phyloP scores from a whole-genome alignment of 2,888 invertebrate species.

The Drosophila infuscata region DNA sequence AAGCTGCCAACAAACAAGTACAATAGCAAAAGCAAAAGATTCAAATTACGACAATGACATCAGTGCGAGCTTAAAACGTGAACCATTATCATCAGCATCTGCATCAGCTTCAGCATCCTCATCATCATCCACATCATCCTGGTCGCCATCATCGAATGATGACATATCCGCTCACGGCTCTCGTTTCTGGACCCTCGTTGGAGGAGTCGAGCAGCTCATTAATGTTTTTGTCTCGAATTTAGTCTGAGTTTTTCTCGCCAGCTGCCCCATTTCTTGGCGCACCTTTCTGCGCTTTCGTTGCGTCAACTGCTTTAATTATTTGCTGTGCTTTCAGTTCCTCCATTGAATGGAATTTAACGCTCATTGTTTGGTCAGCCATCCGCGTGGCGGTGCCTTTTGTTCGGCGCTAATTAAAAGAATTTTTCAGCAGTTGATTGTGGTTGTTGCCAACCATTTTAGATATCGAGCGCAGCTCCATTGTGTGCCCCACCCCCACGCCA shows the following conservation, averaged over 20 bases:
- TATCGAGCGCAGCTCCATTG: conserved; percentile 12
- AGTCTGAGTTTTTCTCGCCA: conserved; percentile 16
- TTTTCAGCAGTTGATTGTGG: conserved; percentile 77
- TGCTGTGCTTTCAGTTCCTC: conserved; percentile 70
- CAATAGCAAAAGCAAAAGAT: conserved; percentile 24
- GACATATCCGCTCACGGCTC: conserved; percentile 42
- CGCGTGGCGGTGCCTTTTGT: conserved; percentile 56
- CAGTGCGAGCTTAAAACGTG: conserved; percentile 13
- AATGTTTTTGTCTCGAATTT: conserved; percentile 57
- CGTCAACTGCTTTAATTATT: conserved; percentile 73
- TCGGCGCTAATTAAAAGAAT: conserved; percentile 74
- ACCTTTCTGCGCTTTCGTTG: conserved; percentile 38
- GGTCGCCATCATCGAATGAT: conserved; percentile 40
- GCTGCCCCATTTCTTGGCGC: conserved; percentile 20
- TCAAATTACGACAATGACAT: conserved; percentile 23
- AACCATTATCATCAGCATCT: conserved; percentile 7
- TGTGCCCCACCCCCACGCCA: neutral
- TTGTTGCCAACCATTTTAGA: conserved; percentile 25
- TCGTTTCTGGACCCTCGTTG: conserved; percentile 24
- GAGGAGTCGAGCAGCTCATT: conserved; percentile 58
- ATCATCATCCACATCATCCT: conserved; percentile 7
- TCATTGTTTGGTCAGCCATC: conserved; percentile 66
- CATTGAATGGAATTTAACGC: conserved; percentile 78
- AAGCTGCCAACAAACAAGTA: conserved; percentile 37
- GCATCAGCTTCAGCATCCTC: neutral